phyloP scores from a whole-genome alignment of 2,797 vertebrate species.

The Peromyscus attwateri region DNA sequence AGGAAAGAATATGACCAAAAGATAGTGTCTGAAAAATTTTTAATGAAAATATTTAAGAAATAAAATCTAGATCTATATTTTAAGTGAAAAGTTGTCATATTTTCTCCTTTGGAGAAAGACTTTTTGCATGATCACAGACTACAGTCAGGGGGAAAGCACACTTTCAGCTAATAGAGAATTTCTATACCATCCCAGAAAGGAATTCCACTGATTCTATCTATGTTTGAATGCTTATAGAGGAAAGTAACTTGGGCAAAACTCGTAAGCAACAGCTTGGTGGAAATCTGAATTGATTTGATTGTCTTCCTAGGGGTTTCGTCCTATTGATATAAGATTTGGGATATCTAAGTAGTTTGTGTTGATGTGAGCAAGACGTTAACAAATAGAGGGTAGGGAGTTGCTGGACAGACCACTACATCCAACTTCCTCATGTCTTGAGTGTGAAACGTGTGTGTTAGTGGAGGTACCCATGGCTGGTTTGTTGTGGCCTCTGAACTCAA shows the following conservation, averaged over 20 bases:
- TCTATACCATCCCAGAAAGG: neutral
- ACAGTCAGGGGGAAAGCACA: neutral
- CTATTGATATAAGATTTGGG: neutral
- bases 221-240: neutral
- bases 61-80: neutral
- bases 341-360: neutral
- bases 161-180: neutral
- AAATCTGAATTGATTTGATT: neutral
- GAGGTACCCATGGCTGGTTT: neutral
- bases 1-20: neutral
- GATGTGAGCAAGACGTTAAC: neutral
- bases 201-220: neutral
- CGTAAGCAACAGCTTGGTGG: neutral
- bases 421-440: too few relatives aligned
- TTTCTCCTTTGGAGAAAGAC: neutral
- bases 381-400: rapidly evolving
- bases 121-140: neutral
- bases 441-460: neutral
- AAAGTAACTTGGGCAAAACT: neutral
- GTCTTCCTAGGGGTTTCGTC: neutral
- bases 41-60: neutral
- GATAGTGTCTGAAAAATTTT: neutral
- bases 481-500: neutral
- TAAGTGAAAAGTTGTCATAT: neutral
- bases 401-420: rapidly evolving